Evolutionary conservation across 1,140 invertebrate species (phyloP), one percentile per base, ranked within the genome.

Genomic region (Pissodes strobi): DNA sequence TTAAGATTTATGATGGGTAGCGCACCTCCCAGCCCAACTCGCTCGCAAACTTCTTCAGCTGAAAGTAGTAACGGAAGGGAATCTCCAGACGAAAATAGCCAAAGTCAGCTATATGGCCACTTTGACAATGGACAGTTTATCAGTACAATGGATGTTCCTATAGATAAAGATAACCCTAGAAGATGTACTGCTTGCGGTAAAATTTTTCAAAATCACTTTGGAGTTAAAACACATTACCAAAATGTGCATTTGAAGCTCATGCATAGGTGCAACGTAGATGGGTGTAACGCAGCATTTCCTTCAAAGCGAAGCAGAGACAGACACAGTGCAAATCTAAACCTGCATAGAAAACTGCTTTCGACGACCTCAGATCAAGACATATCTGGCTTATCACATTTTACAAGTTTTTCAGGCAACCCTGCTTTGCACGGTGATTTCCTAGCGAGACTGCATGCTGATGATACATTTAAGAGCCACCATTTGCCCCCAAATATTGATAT

Each of bases 201-300:
- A 79, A 85, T 93, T 69, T 97, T 97, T 79, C 92, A 94, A 76
- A 97, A 96, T 74, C 90, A 94, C 73, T 97, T 96, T 74, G 90
- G 91, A n/a, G 88, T 97, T 0, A 97, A 96, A 79, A 94, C 92
- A 0, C 95, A 98, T 75, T 97, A 95, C 79, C 94, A 95, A 81
- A 97, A 94, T 78, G 92, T 95, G 0, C 96, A 98, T 81, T 85
- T 97, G 38, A 97, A 97, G 79, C 79, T 97, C 59, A 95, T 97
- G 89, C 95, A 98, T 79, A 93, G 92, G 73, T 98, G 96, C 80
- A 94, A 89, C 64, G 90, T 97, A 1, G 93, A 96, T 64, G 95
- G 95, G n/a, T 98, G 95, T 76, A 94, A 93, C 77, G 94, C 94
- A 0, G 90, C 93, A 0, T 98, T 98, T 75, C 93, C 93, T n/a